Conservation (phyloP, 2,113 vertebrate species). For the human (Homo sapiens) region GRCh38 chr14:39454501-39455000, state of each 20-base stretch:
- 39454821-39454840: too few species aligned
- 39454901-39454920: too few species aligned
- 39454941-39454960: not conserved
- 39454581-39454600: conserved; percentile 38
- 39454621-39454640: conserved; percentile 6
- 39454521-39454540: conserved; percentile 4
- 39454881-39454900: too few species aligned
- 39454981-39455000: not conserved
- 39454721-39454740: not conserved
- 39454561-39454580: conserved; percentile 42
- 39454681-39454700: not conserved
- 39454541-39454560: not conserved
- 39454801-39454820: not conserved
- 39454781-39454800: not conserved
- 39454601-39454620: conserved; percentile 46
- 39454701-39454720: not conserved
- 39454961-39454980: not conserved
- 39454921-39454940: too few species aligned
- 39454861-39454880: too few species aligned
- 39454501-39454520: not conserved
- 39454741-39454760: not conserved
- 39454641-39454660: conserved; percentile 45
- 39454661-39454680: conserved; percentile 13
- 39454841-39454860: too few species aligned
- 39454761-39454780: not conserved